Percentiles rank a stretch among this genome's conserved stretches.
phyloP scores from a whole-genome alignment of 2,888 invertebrate species.

The Craniophora ligustri region DNA sequence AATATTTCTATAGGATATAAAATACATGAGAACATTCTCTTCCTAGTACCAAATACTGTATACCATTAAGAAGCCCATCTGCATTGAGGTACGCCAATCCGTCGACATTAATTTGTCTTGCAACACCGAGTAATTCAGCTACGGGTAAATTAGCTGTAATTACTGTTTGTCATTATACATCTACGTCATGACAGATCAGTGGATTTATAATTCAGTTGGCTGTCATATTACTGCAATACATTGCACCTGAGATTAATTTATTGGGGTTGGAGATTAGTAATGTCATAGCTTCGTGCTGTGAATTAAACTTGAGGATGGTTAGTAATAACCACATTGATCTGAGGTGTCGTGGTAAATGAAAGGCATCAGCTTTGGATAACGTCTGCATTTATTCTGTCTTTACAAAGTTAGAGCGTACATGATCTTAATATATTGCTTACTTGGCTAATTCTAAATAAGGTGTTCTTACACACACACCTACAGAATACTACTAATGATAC shows the following conservation, averaged over 20 bases:
- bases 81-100: constrained; percentile 11
- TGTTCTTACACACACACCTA: too few relatives aligned
- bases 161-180: constrained; percentile 28
- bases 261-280: neutral
- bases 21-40: neutral
- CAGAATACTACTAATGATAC: too few relatives aligned
- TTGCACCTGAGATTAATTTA: neutral
- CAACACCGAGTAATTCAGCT: constrained; percentile 25
- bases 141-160: constrained; percentile 39
- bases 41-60: neutral
- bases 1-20: neutral
- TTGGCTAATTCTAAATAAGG: too few relatives aligned
- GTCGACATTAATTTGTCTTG: constrained; percentile 32
- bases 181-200: constrained; percentile 11
- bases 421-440: too few relatives aligned
- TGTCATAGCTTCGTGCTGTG: too few relatives aligned
- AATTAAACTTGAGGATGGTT: too few relatives aligned
- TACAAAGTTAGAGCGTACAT: too few relatives aligned
- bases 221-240: neutral
- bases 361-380: too few relatives aligned
- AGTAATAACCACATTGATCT: too few relatives aligned
- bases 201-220: constrained; percentile 12
- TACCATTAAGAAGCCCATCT: constrained; percentile 8
- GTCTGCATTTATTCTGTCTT: too few relatives aligned
- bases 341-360: too few relatives aligned